Conservation (phyloP, 2,888 invertebrate genomes). For the Slavum lentiscoides region DNA sequence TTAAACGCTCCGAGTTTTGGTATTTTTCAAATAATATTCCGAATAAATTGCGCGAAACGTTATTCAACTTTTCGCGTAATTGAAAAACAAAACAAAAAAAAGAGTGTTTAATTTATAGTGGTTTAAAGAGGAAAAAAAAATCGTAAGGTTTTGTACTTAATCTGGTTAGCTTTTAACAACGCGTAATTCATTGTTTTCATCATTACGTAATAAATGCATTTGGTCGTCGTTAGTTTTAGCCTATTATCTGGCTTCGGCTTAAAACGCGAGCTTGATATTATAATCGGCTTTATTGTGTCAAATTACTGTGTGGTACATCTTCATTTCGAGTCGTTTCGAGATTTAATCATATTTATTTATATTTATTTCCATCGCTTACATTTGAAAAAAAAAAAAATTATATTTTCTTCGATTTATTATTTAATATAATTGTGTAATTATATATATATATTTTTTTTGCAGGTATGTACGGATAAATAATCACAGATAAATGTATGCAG, state of each 20-base stretch:
- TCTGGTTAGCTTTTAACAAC: neutral
- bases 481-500: neutral
- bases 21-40: too few relatives aligned
- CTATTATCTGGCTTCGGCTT: constrained; percentile 44
- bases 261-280: constrained; percentile 10
- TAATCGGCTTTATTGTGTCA: constrained; percentile 34
- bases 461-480: neutral
- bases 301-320: constrained; percentile 10
- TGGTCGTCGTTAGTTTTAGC: neutral
- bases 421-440: neutral
- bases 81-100: too few relatives aligned
- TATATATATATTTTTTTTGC: neutral
- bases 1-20: too few relatives aligned
- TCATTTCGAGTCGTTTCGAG: neutral
- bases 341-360: neutral
- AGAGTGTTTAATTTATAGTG: too few relatives aligned
- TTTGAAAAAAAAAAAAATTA: neutral
- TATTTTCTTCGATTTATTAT: neutral
- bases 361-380: too few relatives aligned
- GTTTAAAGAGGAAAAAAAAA: too few relatives aligned
- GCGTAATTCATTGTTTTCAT: constrained; percentile 21
- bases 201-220: constrained; percentile 34
- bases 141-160: neutral
- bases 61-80: too few relatives aligned
- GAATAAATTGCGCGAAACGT: too few relatives aligned